Base-by-base conservation (phyloP, 2,113 vertebrate genomes). In the Globicephala melas region DNA sequence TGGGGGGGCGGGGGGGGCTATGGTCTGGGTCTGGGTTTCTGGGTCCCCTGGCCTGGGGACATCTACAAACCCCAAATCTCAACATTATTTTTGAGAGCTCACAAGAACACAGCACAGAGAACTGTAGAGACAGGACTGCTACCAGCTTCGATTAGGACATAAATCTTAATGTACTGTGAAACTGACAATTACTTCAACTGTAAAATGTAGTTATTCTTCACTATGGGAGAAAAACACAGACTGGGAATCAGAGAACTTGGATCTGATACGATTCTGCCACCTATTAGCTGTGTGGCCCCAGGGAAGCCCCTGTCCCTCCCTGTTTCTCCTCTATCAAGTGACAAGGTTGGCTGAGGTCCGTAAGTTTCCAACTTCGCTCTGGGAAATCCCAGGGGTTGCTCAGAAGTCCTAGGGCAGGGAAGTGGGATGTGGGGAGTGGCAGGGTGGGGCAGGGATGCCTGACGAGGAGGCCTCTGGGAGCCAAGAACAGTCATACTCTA, bases 1-100 rank as follows among this genome's bases (percentile, higher is more conserved):
- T 31, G 68, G 28, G 1, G 25, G 38, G 38, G 0, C 1, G 6
- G 4, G 62, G 6, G 3, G 41, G 15, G 15, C 63, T 73, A 33
- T 4, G 31, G 20, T 58, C 70, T 55, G 17, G 20, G 44, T 17
- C 31, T n/a, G 21, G 63, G 55, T 79, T 41, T 89, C 70, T 21
- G 38, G 26, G 47, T 58, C 63, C 33, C 65, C 17, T 33, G 47
- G 63, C 31, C 38, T 65, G 65, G 38, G 44, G 20, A 15, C 26
- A 67, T 28, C 44, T 58, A 79, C 18, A 18, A 55, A 25, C 25
- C 67, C 55, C 58, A 74, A 55, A 74, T 44, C 65, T 47, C 94
- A 93, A 21, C 36, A 38, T 7, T 67, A 41, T 13, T 58, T 65
- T 15, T 17, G 63, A 65, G 36, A 89, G 31, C 20, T 89, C 79